Evolutionary conservation across 1,140 invertebrate genomes (phyloP).

Genomic region (Formica selysi): DNA sequence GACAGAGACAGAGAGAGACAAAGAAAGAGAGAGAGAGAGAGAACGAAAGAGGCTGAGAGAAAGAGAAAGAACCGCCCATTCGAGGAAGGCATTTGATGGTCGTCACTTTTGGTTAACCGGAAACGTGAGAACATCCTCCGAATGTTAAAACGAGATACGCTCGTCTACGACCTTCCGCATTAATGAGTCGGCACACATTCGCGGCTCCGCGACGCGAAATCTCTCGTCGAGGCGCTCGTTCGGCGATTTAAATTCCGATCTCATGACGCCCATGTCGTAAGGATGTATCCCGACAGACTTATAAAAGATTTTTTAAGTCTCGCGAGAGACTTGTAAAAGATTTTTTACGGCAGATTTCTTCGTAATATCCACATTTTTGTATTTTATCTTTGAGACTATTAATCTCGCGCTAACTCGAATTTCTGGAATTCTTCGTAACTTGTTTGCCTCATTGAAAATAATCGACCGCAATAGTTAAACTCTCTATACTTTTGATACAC

Average conservation of each 20-base stretch:
- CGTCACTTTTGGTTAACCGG: slow-evolving; percentile 64
- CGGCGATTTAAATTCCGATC: slow-evolving; percentile 59
- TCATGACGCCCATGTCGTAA: slow-evolving; percentile 46
- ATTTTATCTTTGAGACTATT: not conserved
- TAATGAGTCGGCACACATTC: slow-evolving; percentile 53
- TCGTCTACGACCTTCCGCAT: slow-evolving; percentile 55
- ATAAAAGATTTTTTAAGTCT: not conserved
- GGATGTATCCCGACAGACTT: not conserved
- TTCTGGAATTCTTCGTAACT: slow-evolving; percentile 4
- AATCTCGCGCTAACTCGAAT: slow-evolving; percentile 19
- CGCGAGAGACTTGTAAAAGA: slow-evolving; percentile 17
- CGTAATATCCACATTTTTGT: not conserved
- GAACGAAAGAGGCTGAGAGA: not conserved
- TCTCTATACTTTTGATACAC: not conserved
- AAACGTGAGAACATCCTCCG: slow-evolving; percentile 61
- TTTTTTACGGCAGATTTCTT: slow-evolving; percentile 2
- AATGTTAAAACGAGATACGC: slow-evolving; percentile 58
- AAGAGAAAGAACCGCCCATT: slow-evolving; percentile 8
- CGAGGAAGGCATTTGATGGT: slow-evolving; percentile 45
- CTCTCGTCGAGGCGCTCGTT: slow-evolving; percentile 25
- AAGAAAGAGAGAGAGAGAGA: not conserved
- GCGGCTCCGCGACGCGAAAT: slow-evolving; percentile 19
- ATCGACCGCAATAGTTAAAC: not conserved
- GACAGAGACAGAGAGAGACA: not conserved
- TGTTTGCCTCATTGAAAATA: slow-evolving; percentile 3